Evolutionary conservation across 2,888 invertebrate genomes (phyloP).

Genomic region (Peribatodes rhomboidaria): DNA sequence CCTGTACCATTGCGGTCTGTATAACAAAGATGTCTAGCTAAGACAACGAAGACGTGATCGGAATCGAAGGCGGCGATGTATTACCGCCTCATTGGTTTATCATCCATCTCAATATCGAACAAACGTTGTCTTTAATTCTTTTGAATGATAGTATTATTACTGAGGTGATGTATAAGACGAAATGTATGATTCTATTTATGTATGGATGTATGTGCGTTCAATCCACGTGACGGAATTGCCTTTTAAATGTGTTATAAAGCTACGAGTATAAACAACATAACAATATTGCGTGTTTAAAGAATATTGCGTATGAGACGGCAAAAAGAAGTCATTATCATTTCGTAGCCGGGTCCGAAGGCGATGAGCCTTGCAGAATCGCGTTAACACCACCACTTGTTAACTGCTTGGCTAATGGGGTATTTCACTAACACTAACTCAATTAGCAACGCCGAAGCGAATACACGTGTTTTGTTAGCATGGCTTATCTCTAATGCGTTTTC

Average conservation of each 20-base stretch:
- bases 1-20: slow-evolving; percentile 66
- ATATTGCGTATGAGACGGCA: slow-evolving; percentile 49
- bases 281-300: slow-evolving; percentile 50
- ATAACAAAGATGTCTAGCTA: slow-evolving; percentile 71
- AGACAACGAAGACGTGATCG: slow-evolving; percentile 66
- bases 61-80: slow-evolving; percentile 51
- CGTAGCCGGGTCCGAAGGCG: slow-evolving; percentile 68
- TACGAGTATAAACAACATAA: slow-evolving; percentile 27
- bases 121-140: not conserved
- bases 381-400: slow-evolving; percentile 45
- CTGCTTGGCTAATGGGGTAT: slow-evolving; percentile 51
- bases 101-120: slow-evolving; percentile 7
- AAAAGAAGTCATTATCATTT: slow-evolving; percentile 62
- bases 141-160: not conserved
- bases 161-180: too few species aligned
- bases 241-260: not conserved
- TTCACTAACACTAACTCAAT: slow-evolving; percentile 50
- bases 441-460: slow-evolving; percentile 36
- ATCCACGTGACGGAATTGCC: not conserved
- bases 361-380: slow-evolving; percentile 55
- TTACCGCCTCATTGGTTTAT: slow-evolving; percentile 8
- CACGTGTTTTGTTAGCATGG: slow-evolving; percentile 21
- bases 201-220: not conserved
- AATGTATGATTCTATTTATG: not conserved
- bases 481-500: slow-evolving; percentile 15